Conservation (phyloP, 2,888 invertebrate genomes). For the Dryobota labecula region DNA sequence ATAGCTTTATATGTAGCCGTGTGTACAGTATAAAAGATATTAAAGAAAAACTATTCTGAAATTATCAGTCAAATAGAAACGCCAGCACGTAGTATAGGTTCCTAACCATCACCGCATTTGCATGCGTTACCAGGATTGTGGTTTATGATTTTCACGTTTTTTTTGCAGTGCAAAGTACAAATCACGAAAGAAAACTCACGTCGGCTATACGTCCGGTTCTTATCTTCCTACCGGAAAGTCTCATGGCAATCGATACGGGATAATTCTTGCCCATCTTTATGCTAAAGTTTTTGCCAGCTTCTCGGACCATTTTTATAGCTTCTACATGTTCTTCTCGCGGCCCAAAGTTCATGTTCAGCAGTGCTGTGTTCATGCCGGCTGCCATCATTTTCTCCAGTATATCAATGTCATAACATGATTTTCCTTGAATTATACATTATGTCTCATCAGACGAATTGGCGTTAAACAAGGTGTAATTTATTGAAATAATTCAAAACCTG, state of each 20-base stretch:
- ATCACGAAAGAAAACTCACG: constrained; percentile 81
- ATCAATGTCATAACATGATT: constrained; percentile 78
- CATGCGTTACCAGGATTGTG: not conserved
- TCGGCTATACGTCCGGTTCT: constrained; percentile 95
- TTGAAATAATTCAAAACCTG: not conserved
- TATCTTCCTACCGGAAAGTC: constrained; percentile 97
- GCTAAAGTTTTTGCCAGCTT: constrained; percentile 90
- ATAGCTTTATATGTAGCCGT: too few species aligned
- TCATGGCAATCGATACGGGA: constrained; percentile 96
- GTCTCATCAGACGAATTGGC: not conserved
- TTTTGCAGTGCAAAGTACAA: not conserved
- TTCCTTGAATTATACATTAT: constrained; percentile 69
- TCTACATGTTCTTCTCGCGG: constrained; percentile 83
- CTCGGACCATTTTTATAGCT: constrained; percentile 82
- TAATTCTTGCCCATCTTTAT: constrained; percentile 90
- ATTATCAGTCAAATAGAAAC: not conserved
- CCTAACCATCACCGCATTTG: not conserved
- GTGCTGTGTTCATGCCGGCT: constrained; percentile 89
- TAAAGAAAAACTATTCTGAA: too few species aligned
- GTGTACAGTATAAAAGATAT: too few species aligned
- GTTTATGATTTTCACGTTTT: not conserved
- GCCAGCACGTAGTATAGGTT: not conserved
- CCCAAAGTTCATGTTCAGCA: constrained; percentile 85
- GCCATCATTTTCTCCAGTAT: constrained; percentile 86
- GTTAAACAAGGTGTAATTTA: too few species aligned